A percentile compares a stretch with the other conserved stretches of the same genome.
phyloP scores from a whole-genome alignment of 2,113 vertebrate genomes.

The Aviceda subcristata region DNA sequence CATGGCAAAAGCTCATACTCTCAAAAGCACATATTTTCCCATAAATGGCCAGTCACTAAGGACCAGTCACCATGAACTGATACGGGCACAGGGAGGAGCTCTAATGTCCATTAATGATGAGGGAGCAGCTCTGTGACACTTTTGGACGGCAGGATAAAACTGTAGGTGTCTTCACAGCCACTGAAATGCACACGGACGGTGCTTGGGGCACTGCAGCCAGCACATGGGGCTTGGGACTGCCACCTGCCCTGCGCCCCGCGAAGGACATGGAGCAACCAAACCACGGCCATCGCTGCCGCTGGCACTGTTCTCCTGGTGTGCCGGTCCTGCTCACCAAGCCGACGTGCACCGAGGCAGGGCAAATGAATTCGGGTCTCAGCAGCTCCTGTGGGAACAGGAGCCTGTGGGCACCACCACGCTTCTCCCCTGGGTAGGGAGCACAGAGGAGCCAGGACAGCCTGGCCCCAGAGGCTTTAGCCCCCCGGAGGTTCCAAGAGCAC shows the following conservation, averaged over 20 bases:
- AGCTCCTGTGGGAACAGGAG: background rate
- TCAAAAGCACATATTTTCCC: constrained; percentile 51
- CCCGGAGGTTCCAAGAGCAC: background rate
- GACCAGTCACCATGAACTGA: background rate
- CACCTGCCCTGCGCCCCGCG: background rate
- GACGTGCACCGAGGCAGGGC: background rate
- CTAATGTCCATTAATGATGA: background rate
- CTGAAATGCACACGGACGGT: fast-evolving
- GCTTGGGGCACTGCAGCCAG: background rate
- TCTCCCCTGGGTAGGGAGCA: background rate
- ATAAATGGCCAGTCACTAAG: constrained; percentile 47
- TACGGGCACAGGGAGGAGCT: background rate
- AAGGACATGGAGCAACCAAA: background rate
- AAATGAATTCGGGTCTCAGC: background rate
- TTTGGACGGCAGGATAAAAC: background rate
- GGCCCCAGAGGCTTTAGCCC: too few relatives aligned
- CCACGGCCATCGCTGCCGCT: fast-evolving
- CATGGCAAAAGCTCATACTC: background rate
- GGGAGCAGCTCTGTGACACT: background rate
- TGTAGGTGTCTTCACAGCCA: background rate
- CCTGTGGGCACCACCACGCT: background rate
- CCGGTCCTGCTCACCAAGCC: background rate
- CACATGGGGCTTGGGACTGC: fast-evolving
- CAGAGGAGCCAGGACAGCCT: background rate
- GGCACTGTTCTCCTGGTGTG: too few relatives aligned